Percentiles rank a stretch among this genome's conserved stretches.
These are phyloP conservation scores for Brenthis daphne DNA, from an alignment of 2,888 invertebrate genomes.

Conservation along the genomic window DNA sequence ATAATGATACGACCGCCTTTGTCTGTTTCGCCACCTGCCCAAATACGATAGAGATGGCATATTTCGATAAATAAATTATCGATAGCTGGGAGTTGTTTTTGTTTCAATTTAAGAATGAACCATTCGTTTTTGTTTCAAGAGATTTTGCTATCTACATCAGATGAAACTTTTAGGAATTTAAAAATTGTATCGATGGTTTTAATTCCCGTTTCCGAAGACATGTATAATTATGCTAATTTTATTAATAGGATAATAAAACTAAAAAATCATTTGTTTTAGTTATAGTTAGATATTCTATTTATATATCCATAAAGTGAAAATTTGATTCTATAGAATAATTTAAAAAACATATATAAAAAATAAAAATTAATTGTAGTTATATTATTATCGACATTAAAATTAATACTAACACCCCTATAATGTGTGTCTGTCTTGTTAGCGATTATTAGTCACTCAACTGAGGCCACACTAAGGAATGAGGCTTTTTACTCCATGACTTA, in stretches of 20 bases:
- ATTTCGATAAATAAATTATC: constrained; percentile 42
- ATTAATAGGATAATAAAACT: background rate
- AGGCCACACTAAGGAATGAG: constrained; percentile 61
- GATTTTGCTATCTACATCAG: too few relatives aligned
- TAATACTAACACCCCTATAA: constrained; percentile 69
- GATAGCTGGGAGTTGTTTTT: background rate
- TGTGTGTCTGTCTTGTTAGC: constrained; percentile 70
- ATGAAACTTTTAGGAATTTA: too few relatives aligned
- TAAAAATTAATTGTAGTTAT: background rate
- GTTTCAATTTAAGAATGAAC: background rate
- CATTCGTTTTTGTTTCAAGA: background rate
- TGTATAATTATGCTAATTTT: background rate
- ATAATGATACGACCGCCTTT: constrained; percentile 79
- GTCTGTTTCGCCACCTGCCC: constrained; percentile 82
- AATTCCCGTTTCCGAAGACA: too few relatives aligned
- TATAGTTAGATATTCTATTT: background rate
- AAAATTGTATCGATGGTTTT: too few relatives aligned
- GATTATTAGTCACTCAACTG: constrained; percentile 69
- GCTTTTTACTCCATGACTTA: constrained; percentile 70
- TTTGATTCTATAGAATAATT: too few relatives aligned
- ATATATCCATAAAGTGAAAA: background rate
- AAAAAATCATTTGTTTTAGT: too few relatives aligned
- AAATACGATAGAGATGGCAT: constrained; percentile 62
- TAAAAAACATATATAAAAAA: background rate
- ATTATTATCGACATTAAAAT: constrained; percentile 24